Evolutionary conservation across 2,113 vertebrate genomes (phyloP).

Genomic region (Odontesthes bonariensis): DNA sequence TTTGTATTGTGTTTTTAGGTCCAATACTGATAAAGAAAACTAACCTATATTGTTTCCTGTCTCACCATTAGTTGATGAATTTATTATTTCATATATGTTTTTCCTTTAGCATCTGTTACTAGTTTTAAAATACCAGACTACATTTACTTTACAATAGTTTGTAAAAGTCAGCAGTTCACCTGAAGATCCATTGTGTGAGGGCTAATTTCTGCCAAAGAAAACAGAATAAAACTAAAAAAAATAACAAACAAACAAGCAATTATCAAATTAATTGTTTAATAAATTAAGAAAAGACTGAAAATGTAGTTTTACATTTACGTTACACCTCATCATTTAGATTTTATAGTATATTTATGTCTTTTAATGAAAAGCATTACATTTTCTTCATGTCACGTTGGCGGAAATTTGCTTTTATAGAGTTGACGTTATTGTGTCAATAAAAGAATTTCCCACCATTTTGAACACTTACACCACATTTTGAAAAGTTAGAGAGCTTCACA

Average conservation of each 20-base stretch:
- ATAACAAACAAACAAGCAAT: neutral
- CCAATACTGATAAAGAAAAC: constrained; percentile 55
- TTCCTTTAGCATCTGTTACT: neutral
- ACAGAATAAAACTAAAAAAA: neutral
- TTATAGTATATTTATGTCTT: too few relatives aligned
- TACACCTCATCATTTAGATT: neutral
- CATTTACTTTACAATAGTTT: too few relatives aligned
- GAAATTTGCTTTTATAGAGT: neutral
- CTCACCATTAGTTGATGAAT: constrained; percentile 43
- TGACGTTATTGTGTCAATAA: neutral
- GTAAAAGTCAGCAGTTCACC: too few relatives aligned
- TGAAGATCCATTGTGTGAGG: neutral
- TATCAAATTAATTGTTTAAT: neutral
- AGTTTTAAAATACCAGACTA: too few relatives aligned
- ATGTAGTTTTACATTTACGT: neutral
- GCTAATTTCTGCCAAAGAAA: constrained; percentile 15
- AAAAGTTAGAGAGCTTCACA: too few relatives aligned
- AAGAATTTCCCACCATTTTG: neutral
- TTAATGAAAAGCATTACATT: neutral
- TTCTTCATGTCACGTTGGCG: neutral
- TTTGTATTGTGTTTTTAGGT: constrained; percentile 64
- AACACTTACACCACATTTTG: too few relatives aligned
- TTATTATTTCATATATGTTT: constrained; percentile 1
- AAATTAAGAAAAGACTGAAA: neutral
- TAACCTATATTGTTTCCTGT: constrained; percentile 40